Evolutionary conservation across 2,888 invertebrate species (phyloP).

Genomic region (Apamea epomidion): DNA sequence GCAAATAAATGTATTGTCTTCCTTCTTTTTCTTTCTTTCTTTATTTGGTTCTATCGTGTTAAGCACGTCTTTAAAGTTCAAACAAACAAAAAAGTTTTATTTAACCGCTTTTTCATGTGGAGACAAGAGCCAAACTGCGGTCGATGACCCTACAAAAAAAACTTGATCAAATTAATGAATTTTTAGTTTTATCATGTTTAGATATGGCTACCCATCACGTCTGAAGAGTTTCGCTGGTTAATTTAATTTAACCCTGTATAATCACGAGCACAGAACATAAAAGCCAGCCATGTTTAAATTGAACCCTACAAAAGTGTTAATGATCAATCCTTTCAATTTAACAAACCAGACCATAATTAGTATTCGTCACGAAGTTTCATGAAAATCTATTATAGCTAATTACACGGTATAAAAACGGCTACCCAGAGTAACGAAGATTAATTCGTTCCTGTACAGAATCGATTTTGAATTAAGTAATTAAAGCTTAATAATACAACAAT

Average conservation of each 20-base stretch:
- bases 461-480: conserved; percentile 76
- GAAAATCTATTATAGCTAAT: conserved; percentile 49
- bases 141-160: no score
- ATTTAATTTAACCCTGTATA: neutral
- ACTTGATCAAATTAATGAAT: no score
- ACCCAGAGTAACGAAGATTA: conserved; percentile 75
- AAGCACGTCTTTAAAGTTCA: no score
- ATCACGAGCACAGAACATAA: neutral
- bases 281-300: neutral
- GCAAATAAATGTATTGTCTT: no score
- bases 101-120: no score
- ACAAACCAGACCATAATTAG: conserved; percentile 40
- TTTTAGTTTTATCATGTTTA: no score
- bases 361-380: conserved; percentile 40
- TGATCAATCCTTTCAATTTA: conserved; percentile 17
- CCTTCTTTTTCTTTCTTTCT: no score
- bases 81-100: no score
- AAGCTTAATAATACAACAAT: conserved; percentile 52
- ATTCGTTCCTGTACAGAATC: conserved; percentile 74
- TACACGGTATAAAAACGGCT: conserved; percentile 62
- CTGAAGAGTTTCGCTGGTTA: no score
- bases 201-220: no score
- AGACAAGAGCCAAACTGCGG: no score
- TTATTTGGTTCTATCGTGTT: no score
- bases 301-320: neutral